These are phyloP conservation scores for Brachymystax lenok DNA, from an alignment of 2,797 vertebrate species.

Conservation along the genomic window DNA sequence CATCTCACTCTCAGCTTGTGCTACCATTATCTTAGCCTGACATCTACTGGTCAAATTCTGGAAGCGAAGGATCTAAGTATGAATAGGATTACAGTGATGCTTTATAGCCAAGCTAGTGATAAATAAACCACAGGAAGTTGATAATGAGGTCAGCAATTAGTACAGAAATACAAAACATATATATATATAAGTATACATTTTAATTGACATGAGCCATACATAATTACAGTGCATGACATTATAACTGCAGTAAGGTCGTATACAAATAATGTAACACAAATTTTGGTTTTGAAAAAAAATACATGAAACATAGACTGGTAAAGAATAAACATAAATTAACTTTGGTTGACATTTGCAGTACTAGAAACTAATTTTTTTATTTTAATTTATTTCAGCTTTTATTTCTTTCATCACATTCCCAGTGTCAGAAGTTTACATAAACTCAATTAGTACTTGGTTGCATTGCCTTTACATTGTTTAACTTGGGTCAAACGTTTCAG, in stretches of 20 bases:
- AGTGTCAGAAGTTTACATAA: too few relatives aligned
- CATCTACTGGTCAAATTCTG: constrained; percentile 62
- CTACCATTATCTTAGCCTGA: constrained; percentile 40
- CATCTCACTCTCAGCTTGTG: background rate
- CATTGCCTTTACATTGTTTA: too few relatives aligned
- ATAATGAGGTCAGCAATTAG: background rate
- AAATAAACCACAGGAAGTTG: background rate
- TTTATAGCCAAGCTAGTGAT: background rate
- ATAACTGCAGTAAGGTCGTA: constrained; percentile 19
- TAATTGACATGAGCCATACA: constrained; percentile 36
- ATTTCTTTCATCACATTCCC: too few relatives aligned
- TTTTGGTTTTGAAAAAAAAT: background rate
- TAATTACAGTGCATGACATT: constrained; percentile 18
- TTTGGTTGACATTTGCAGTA: background rate
- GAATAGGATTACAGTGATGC: background rate
- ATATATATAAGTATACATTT: constrained; percentile 34
- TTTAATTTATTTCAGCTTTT: too few relatives aligned
- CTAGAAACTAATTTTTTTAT: background rate
- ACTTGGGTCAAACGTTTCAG: too few relatives aligned
- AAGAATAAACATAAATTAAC: background rate
- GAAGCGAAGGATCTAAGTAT: background rate
- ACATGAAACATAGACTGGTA: constrained; percentile 1
- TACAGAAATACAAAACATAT: background rate
- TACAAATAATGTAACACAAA: background rate
- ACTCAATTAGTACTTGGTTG: too few relatives aligned